phyloP scores from a whole-genome alignment of 2,888 invertebrate species.

The Parnassius smintheus region DNA sequence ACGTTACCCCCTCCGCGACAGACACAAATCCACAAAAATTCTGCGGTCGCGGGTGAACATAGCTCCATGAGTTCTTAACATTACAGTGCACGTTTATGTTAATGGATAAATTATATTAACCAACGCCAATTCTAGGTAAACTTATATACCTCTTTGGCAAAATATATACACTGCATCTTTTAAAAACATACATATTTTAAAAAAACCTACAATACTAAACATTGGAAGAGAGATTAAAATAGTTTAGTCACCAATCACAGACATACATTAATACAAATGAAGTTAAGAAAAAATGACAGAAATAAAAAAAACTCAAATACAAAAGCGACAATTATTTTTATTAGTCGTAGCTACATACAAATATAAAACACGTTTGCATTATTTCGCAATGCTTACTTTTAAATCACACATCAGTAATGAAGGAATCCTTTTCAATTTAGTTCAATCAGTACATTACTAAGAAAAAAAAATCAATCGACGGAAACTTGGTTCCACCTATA shows the following conservation, averaged over 20 bases:
- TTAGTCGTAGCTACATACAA: slow-evolving; percentile 9
- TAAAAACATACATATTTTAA: not conserved
- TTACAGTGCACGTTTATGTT: too few species aligned
- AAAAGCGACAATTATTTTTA: slow-evolving; percentile 7
- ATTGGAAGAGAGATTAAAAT: not conserved
- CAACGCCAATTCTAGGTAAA: not conserved
- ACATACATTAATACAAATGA: slow-evolving; percentile 1
- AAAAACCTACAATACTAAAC: not conserved
- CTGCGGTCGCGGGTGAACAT: too few species aligned
- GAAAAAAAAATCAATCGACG: not conserved
- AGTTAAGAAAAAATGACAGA: not conserved
- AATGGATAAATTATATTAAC: not conserved
- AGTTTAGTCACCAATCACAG: not conserved
- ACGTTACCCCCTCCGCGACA: too few species aligned
- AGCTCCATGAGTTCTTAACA: too few species aligned
- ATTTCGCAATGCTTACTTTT: slow-evolving; percentile 3
- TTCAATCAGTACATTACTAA: slow-evolving; percentile 1
- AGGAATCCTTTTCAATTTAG: not conserved
- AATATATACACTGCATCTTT: slow-evolving; percentile 14
- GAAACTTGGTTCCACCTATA: not conserved
- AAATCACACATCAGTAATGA: not conserved
- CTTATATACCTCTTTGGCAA: not conserved
- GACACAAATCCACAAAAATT: too few species aligned
- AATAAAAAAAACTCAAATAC: slow-evolving; percentile 1
- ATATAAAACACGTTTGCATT: slow-evolving; percentile 15